These are phyloP conservation scores for Seriola quinqueradiata DNA, from an alignment of 2,113 vertebrate species.

Conservation along the genomic window DNA sequence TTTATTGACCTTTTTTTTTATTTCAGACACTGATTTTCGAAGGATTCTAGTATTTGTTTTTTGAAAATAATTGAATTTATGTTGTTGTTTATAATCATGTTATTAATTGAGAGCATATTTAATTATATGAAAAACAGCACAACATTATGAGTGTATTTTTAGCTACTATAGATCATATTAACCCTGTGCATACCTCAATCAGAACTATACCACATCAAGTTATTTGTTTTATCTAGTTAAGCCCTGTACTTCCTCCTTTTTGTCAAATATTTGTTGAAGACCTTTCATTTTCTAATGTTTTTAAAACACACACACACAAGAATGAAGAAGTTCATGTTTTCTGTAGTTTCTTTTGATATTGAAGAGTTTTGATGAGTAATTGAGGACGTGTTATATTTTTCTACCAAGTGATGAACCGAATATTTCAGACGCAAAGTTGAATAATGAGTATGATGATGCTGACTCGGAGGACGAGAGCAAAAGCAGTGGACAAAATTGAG, in stretches of 20 bases:
- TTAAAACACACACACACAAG: background rate
- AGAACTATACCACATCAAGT: background rate
- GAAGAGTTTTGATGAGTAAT: background rate
- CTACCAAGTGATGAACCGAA: background rate
- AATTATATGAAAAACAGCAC: no score
- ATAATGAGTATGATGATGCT: no score
- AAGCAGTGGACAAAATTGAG: background rate
- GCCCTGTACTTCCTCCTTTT: background rate
- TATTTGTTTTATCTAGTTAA: background rate
- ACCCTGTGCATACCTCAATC: no score
- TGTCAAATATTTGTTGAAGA: background rate
- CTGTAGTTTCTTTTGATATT: background rate
- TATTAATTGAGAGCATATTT: no score
- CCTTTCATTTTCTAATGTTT: background rate
- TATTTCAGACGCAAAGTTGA: no score
- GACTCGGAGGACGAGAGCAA: background rate
- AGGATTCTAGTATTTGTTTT: background rate
- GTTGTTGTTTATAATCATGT: background rate
- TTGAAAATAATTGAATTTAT: background rate
- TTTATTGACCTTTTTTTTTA: background rate
- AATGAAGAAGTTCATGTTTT: background rate
- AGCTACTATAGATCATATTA: background rate
- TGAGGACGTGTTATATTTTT: background rate
- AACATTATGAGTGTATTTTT: background rate
- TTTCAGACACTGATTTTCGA: background rate